phyloP scores from a whole-genome alignment of 2,888 invertebrate species.

The Liopterus haemorrhoidalis region DNA sequence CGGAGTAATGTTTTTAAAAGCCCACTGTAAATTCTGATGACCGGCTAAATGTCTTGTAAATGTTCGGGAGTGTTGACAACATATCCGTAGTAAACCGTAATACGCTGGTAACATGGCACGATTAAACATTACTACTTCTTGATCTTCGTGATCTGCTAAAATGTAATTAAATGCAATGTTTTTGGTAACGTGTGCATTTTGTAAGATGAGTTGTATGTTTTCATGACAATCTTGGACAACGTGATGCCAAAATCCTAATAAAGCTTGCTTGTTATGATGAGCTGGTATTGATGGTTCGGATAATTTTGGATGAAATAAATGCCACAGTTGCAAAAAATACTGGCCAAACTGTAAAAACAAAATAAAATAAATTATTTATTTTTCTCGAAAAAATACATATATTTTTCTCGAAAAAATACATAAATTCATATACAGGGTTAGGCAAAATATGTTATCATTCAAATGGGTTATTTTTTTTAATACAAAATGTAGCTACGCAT shows the following conservation, averaged over 20 bases:
- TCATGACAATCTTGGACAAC: constrained; percentile 89
- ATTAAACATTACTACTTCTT: constrained; percentile 91
- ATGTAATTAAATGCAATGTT: constrained; percentile 96
- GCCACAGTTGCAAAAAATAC: constrained; percentile 87
- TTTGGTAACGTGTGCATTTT: constrained; percentile 81
- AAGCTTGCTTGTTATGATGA: constrained; percentile 90
- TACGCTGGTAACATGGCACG: constrained; percentile 90
- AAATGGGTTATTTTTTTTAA: too few relatives aligned
- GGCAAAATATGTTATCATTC: too few relatives aligned
- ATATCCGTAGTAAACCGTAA: constrained; percentile 81
- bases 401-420: constrained; percentile 3
- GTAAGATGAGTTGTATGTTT: constrained; percentile 81
- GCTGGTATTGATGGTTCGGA: constrained; percentile 92
- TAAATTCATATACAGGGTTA: too few relatives aligned
- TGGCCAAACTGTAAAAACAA: constrained; percentile 78
- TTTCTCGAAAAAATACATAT: too few relatives aligned
- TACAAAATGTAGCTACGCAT: too few relatives aligned
- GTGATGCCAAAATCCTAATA: constrained; percentile 90
- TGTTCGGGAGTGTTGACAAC: constrained; percentile 79
- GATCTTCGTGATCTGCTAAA: constrained; percentile 92
- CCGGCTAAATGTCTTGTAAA: constrained; percentile 83
- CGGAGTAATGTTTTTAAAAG: constrained; percentile 93
- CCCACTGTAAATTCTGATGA: constrained; percentile 95
- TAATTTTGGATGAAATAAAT: constrained; percentile 87
- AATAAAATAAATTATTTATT: too few relatives aligned